Percentiles rank a stretch among this genome's conserved stretches.
These are phyloP conservation scores for Homarus gammarus DNA, from an alignment of 2,888 invertebrate genomes.

Conservation along the genomic window DNA sequence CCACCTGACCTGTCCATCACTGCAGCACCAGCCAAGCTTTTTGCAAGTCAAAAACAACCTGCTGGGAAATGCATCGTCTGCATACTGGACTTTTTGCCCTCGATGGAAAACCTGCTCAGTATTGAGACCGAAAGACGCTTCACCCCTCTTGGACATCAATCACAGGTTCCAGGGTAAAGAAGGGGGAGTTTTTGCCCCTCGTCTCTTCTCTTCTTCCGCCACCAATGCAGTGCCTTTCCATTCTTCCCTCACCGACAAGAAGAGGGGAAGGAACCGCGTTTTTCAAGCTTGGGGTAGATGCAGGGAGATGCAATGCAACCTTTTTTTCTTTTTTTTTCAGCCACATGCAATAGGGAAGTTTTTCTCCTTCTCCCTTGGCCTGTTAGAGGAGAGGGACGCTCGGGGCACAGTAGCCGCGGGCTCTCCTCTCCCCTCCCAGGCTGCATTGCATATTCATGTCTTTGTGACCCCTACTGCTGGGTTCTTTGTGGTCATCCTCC, in stretches of 20 bases:
- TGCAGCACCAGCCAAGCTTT: slow-evolving; percentile 32
- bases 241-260: slow-evolving; percentile 32
- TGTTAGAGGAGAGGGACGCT: neutral
- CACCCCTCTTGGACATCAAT: slow-evolving; percentile 45
- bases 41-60: slow-evolving; percentile 59
- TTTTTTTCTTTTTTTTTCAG: slow-evolving; percentile 15
- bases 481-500: slow-evolving; percentile 60
- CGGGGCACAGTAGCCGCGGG: slow-evolving; percentile 40
- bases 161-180: slow-evolving; percentile 37
- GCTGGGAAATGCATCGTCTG: slow-evolving; percentile 45
- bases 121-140: slow-evolving; percentile 4
- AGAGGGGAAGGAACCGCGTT: slow-evolving; percentile 36
- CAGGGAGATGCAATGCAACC: slow-evolving; percentile 57
- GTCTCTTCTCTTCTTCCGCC: neutral
- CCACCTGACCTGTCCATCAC: slow-evolving; percentile 58
- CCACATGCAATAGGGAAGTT: neutral
- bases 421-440: slow-evolving; percentile 42
- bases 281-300: slow-evolving; percentile 47
- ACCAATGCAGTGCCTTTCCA: slow-evolving; percentile 22
- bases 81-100: slow-evolving; percentile 9
- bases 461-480: slow-evolving; percentile 61
- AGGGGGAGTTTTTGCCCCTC: slow-evolving; percentile 28
- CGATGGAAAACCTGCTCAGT: slow-evolving; percentile 22
- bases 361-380: neutral
- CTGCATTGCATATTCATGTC: slow-evolving; percentile 71